A percentile compares a stretch with the other conserved stretches of the same genome.
Evolutionary conservation across 1,140 invertebrate genomes (phyloP).

Genomic region (Leptoteleia sp.): DNA sequence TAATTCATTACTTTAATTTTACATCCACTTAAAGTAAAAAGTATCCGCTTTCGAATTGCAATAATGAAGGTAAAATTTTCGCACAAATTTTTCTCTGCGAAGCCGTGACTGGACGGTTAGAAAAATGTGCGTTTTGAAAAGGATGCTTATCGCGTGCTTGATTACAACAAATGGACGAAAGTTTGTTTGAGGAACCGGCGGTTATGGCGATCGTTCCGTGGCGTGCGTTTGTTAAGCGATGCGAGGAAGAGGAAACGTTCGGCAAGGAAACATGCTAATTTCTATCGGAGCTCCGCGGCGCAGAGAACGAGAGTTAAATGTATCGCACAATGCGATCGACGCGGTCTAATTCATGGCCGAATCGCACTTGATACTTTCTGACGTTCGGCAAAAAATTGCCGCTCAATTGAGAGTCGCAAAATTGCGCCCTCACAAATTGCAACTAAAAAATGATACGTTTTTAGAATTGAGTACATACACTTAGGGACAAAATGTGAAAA

Average conservation of each 20-base stretch:
- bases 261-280: constrained; percentile 74
- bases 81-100: too few relatives aligned
- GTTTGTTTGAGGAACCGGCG: constrained; percentile 49
- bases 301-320: constrained; percentile 73
- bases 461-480: too few relatives aligned
- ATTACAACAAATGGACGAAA: constrained; percentile 50
- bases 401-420: too few relatives aligned
- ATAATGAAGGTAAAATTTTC: too few relatives aligned
- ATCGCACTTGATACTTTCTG: constrained; percentile 23
- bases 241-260: constrained; percentile 71
- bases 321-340: constrained; percentile 60
- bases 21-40: too few relatives aligned
- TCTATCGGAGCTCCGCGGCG: constrained; percentile 51
- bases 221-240: constrained; percentile 71
- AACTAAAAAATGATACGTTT: too few relatives aligned
- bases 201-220: constrained; percentile 67
- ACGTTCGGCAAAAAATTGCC: not conserved
- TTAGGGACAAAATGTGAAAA: too few relatives aligned
- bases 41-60: too few relatives aligned
- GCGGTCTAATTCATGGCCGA: constrained; percentile 68
- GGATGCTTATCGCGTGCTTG: constrained; percentile 4
- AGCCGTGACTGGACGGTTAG: not conserved
- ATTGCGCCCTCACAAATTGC: too few relatives aligned
- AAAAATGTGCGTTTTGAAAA: not conserved
- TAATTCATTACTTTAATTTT: too few relatives aligned